These are phyloP conservation scores for Biston betularia DNA, from an alignment of 2,888 invertebrate genomes.

Conservation along the genomic window DNA sequence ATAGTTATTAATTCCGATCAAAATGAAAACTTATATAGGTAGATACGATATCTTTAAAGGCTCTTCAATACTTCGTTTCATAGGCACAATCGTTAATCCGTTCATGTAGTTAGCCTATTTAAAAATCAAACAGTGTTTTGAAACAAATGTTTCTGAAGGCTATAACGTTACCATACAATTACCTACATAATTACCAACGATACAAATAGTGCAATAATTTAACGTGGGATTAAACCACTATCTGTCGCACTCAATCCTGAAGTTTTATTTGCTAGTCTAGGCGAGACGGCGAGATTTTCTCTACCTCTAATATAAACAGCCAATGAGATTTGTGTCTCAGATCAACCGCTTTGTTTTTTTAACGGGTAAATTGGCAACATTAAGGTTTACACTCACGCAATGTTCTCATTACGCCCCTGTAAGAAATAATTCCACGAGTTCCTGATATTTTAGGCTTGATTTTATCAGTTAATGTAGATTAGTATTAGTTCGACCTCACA, in stretches of 20 bases:
- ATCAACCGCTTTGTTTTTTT: constrained; percentile 9
- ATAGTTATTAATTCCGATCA: too few species aligned
- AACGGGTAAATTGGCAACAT: constrained; percentile 34
- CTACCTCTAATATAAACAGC: constrained; percentile 15
- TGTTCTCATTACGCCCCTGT: constrained; percentile 23
- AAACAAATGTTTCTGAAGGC: constrained; percentile 1
- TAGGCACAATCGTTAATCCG: too few species aligned
- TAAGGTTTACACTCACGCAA: constrained; percentile 24
- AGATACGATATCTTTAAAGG: too few species aligned
- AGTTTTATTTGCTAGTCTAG: constrained; percentile 12
- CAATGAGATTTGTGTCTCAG: constrained; percentile 19
- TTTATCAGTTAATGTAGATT: constrained; percentile 25
- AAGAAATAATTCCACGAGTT: constrained; percentile 19
- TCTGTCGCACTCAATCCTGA: constrained; percentile 19
- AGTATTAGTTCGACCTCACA: constrained; percentile 29
- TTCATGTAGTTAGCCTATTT: too few species aligned
- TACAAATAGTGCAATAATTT: constrained; percentile 31
- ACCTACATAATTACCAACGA: constrained; percentile 35
- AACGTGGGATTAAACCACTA: constrained; percentile 20
- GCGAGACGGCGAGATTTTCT: constrained; percentile 25
- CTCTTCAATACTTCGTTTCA: too few species aligned
- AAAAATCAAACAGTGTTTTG: neutral
- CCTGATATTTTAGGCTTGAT: constrained; percentile 24
- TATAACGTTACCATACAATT: constrained; percentile 25
- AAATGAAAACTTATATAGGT: too few species aligned